Evolutionary conservation across 2,113 vertebrate genomes (phyloP).

Genomic region (Callipepla squamata): DNA sequence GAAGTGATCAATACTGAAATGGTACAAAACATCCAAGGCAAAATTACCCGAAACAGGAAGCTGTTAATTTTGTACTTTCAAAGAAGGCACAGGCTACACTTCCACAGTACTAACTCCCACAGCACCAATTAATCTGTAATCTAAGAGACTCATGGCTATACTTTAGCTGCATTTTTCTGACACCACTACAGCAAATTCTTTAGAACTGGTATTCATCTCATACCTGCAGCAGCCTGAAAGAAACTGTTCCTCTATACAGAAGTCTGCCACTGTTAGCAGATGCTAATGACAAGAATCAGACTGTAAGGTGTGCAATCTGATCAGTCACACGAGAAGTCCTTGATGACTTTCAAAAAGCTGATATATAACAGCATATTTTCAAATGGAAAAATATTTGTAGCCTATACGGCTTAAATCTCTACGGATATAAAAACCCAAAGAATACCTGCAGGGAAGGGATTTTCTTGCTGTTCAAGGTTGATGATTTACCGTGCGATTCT

Average conservation of each 20-base stretch:
- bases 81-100: neutral
- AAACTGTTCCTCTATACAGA: neutral
- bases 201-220: neutral
- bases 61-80: neutral
- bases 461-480: conserved; percentile 75
- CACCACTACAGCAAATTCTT: neutral
- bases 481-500: conserved; percentile 82
- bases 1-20: neutral
- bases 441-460: conserved; percentile 83
- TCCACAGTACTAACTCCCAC: neutral
- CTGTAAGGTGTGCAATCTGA: neutral
- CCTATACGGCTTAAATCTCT: neutral
- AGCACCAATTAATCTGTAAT: neutral
- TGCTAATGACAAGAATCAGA: neutral
- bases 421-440: neutral
- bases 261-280: neutral
- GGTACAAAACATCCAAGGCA: neutral
- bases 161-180: neutral
- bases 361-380: neutral
- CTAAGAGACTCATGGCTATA: too few species aligned
- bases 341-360: neutral
- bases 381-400: neutral
- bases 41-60: neutral
- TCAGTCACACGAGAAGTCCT: neutral
- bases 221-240: neutral